Percentiles rank a stretch among this genome's conserved stretches.
These are phyloP conservation scores for Nesoenas mayeri DNA, from an alignment of 2,113 vertebrate species.

Conservation along the genomic window DNA sequence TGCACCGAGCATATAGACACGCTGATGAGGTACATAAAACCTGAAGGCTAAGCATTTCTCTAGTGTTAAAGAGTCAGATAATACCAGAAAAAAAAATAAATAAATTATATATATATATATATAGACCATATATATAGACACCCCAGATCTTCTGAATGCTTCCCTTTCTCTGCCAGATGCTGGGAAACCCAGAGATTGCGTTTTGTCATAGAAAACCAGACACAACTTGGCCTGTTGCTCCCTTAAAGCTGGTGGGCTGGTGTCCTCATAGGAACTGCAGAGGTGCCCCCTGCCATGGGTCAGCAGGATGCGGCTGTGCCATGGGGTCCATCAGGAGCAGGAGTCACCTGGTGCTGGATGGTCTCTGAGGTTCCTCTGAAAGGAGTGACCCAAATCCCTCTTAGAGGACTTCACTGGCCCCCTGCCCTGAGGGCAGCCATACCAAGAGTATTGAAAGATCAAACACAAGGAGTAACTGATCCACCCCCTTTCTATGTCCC, in stretches of 20 bases:
- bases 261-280: neutral
- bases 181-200: neutral
- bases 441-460: neutral
- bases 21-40: neutral
- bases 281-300: neutral
- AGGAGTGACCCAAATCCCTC: neutral
- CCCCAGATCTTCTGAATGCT: neutral
- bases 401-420: neutral
- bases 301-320: neutral
- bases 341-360: neutral
- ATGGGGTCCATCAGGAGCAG: neutral
- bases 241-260: too few species aligned
- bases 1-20: neutral
- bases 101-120: too few species aligned
- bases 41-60: rapidly evolving
- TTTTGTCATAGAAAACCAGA: neutral
- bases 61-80: neutral
- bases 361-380: neutral
- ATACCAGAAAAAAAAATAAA: neutral
- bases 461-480: neutral
- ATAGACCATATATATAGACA: neutral
- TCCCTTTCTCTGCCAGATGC: neutral
- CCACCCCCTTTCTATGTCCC: neutral
- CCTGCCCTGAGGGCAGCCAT: neutral
- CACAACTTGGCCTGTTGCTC: neutral